Conservation (phyloP, 2,113 vertebrate species). For the Hyaena hyaena region DNA sequence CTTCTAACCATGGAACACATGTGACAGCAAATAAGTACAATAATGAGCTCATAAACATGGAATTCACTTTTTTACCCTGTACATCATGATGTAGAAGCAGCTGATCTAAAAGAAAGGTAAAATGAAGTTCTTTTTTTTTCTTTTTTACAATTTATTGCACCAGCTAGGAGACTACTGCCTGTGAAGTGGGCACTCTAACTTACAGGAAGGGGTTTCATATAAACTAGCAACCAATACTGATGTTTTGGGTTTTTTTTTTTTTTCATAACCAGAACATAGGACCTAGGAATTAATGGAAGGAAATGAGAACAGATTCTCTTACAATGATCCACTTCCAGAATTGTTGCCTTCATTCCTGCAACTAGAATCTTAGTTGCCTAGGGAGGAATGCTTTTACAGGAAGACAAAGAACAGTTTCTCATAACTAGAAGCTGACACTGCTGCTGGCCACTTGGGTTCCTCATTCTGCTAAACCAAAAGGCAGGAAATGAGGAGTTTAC, state of each 20-base stretch:
- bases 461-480: not conserved
- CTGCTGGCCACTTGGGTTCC: not conserved
- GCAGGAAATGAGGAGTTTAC: not conserved
- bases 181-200: not conserved
- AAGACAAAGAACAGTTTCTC: not conserved
- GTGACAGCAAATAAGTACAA: not conserved
- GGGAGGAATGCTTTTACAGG: not conserved
- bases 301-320: not conserved
- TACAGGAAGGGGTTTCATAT: not conserved
- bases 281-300: not conserved
- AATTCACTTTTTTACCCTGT: not conserved
- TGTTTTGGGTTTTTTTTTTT: not conserved
- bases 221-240: not conserved
- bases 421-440: constrained; percentile 4
- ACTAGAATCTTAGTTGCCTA: not conserved
- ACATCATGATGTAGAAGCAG: not conserved
- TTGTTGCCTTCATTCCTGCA: not conserved
- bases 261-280: not conserved
- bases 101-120: not conserved
- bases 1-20: not conserved
- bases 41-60: not conserved
- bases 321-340: not conserved
- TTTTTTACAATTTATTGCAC: not conserved
- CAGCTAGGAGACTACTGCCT: not conserved
- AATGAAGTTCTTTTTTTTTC: not conserved